Evolutionary conservation across 2,888 invertebrate species (phyloP).

Genomic region (Hypolimnas misippus): DNA sequence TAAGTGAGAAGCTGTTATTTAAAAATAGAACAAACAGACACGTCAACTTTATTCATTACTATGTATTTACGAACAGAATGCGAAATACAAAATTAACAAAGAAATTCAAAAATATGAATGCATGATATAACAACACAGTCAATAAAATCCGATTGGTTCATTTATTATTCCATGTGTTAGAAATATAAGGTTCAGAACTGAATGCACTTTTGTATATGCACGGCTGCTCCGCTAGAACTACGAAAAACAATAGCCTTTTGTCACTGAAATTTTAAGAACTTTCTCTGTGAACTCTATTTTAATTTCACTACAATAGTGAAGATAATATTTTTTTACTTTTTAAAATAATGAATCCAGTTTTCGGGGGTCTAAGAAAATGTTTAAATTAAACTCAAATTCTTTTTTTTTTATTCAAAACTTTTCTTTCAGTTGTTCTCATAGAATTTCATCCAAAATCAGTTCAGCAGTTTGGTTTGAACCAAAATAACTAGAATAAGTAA

Average conservation of each 20-base stretch:
- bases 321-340: neutral
- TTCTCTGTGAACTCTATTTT: neutral
- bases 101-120: neutral
- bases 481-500: no score
- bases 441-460: no score
- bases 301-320: constrained; percentile 4
- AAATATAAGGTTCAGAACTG: constrained; percentile 1
- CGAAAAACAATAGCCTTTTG: constrained; percentile 6
- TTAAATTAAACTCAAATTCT: neutral
- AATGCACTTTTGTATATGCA: constrained; percentile 10
- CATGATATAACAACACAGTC: constrained; percentile 9
- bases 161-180: constrained; percentile 9
- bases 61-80: neutral
- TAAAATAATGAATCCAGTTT: neutral
- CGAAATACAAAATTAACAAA: constrained; percentile 6
- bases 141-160: constrained; percentile 12
- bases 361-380: neutral
- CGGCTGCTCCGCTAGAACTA: constrained; percentile 7
- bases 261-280: constrained; percentile 3
- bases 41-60: no score
- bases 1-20: no score
- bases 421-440: no score
- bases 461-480: no score
- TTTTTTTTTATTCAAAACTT: neutral
- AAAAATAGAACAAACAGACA: no score